Conservation (phyloP, 2,113 vertebrate genomes). For the Lipotes vexillifer region DNA sequence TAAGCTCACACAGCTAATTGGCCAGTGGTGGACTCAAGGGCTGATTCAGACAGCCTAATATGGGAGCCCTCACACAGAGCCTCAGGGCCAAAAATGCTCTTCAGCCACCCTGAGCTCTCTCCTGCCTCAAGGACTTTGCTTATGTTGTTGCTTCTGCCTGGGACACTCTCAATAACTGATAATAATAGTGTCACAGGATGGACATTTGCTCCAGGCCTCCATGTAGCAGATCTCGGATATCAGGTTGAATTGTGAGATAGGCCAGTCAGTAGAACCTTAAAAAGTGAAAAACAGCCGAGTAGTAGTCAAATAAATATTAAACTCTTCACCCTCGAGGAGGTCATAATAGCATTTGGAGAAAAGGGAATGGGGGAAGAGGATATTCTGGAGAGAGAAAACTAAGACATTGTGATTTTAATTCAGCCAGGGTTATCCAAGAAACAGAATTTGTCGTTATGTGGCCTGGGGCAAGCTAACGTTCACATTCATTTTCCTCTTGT, state of each 20-base stretch:
- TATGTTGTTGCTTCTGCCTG: not conserved
- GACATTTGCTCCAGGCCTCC: not conserved
- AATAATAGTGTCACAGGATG: not conserved
- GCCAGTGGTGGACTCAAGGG: not conserved
- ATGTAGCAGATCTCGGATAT: not conserved
- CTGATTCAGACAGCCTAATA: not conserved
- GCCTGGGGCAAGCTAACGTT: not conserved
- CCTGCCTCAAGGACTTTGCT: not conserved
- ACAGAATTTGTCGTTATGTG: not conserved
- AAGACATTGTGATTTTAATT: slow-evolving; percentile 12
- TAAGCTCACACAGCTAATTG: not conserved
- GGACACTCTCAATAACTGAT: not conserved
- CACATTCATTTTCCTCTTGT: not conserved
- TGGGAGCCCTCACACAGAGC: not conserved
- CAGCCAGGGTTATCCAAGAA: not conserved
- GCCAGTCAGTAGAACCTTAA: not conserved
- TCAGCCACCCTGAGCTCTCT: not conserved
- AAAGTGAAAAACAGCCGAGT: not conserved
- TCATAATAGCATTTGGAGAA: not conserved
- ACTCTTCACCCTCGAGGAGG: not conserved
- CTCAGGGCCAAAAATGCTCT: not conserved
- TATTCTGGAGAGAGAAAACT: not conserved
- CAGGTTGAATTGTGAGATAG: not conserved
- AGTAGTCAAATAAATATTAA: not conserved
- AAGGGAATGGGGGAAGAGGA: not conserved